Evolutionary conservation across 2,113 vertebrate genomes (phyloP).

Genomic region (cattle (Bos taurus)): DNA sequence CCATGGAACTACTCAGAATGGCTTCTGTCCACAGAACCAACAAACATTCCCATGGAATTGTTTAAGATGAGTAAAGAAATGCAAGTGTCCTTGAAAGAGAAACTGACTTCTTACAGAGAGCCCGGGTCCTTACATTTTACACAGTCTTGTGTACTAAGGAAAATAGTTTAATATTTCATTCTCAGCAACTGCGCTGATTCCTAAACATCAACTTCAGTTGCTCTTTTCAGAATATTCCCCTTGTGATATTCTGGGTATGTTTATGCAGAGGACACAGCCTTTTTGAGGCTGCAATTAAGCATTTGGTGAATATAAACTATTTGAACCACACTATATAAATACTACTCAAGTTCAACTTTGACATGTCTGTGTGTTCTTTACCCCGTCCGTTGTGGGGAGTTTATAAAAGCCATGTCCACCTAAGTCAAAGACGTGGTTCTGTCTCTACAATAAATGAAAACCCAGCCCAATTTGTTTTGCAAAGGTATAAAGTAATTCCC

Average conservation of each 20-base stretch:
- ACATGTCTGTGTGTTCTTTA: not conserved
- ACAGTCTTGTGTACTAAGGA: not conserved
- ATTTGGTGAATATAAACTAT: not conserved
- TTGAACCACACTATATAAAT: not conserved
- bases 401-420: not conserved
- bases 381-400: constrained; percentile 26
- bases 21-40: not conserved
- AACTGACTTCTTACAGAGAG: not conserved
- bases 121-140: not conserved
- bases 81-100: not conserved
- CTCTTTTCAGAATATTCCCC: not conserved
- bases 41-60: not conserved
- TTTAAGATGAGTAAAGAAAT: not conserved
- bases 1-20: not conserved
- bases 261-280: not conserved
- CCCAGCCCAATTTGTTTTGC: not conserved
- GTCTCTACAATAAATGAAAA: constrained; percentile 7
- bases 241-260: not conserved
- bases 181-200: not conserved
- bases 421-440: constrained; percentile 32
- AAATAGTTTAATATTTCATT: not conserved
- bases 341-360: not conserved
- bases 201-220: not conserved
- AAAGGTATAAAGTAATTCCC: constrained; percentile 55
- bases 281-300: not conserved